Percentiles rank a stretch among this genome's conserved stretches.
Conservation (phyloP, 2,888 invertebrate genomes). For the Ypsolopha sequella region DNA sequence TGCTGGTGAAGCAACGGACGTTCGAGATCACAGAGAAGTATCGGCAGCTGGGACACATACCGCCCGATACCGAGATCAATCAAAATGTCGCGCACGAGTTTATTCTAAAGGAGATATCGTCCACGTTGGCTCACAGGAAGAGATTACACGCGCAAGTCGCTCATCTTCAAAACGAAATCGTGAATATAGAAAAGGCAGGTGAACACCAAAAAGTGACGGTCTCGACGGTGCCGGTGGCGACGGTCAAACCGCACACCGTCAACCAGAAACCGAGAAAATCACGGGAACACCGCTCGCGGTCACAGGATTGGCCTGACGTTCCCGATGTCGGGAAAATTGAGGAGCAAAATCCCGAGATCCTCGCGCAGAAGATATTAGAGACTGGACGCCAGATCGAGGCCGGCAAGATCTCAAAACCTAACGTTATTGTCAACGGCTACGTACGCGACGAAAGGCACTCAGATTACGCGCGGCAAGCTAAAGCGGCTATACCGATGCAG, state of each 20-base stretch:
- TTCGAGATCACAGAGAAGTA: conserved; percentile 83
- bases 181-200: conserved; percentile 77
- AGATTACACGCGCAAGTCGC: conserved; percentile 85
- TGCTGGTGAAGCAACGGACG: conserved; percentile 78
- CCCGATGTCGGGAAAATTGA: conserved; percentile 92
- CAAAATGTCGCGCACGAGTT: conserved; percentile 82
- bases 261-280: conserved; percentile 71
- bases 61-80: conserved; percentile 71
- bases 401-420: conserved; percentile 72
- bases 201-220: conserved; percentile 72
- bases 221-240: conserved; percentile 46
- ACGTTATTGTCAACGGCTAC: conserved; percentile 55
- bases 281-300: conserved; percentile 81
- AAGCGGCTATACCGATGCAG: conserved; percentile 23
- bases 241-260: conserved; percentile 53
- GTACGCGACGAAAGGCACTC: conserved; percentile 37
- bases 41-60: conserved; percentile 64
- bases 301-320: conserved; percentile 93
- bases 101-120: conserved; percentile 88
- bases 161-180: conserved; percentile 83
- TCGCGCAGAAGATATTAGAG: conserved; percentile 91
- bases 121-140: conserved; percentile 86
- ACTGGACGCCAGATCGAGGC: conserved; percentile 92
- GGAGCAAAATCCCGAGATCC: conserved; percentile 90
- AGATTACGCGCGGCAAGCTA: conserved; percentile 20